Evolutionary conservation across 2,888 invertebrate genomes (phyloP).

Genomic region (Callimorpha dominula): DNA sequence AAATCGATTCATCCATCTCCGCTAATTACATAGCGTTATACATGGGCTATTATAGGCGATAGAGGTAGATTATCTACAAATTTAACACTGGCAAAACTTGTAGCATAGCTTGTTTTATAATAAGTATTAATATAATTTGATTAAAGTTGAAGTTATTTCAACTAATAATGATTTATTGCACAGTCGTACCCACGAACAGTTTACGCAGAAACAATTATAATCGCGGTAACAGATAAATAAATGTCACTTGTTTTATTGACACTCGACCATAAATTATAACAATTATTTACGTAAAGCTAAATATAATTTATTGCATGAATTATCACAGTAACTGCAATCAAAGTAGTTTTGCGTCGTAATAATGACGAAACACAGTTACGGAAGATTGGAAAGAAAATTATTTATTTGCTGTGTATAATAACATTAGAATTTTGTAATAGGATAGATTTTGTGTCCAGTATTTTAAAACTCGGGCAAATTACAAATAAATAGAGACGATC

Average conservation of each 20-base stretch:
- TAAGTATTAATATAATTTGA: neutral
- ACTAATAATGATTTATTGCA: conserved; percentile 1
- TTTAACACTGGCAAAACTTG: neutral
- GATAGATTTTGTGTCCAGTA: too few relatives aligned
- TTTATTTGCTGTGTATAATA: neutral
- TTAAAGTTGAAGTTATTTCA: neutral
- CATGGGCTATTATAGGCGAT: neutral
- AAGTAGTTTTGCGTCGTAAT: neutral
- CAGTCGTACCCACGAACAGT: neutral
- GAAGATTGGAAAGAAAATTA: neutral
- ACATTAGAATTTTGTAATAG: too few relatives aligned
- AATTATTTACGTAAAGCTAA: conserved; percentile 39
- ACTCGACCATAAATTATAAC: conserved; percentile 36
- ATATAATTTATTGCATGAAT: conserved; percentile 37
- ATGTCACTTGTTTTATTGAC: conserved; percentile 49
- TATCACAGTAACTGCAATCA: conserved; percentile 12
- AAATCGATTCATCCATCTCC: too few relatives aligned
- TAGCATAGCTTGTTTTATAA: neutral
- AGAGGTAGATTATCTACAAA: neutral
- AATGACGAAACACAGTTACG: neutral
- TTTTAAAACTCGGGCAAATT: too few relatives aligned
- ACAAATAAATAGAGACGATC: too few relatives aligned
- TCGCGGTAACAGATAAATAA: conserved; percentile 33
- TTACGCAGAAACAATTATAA: conserved; percentile 24
- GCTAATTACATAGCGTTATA: too few relatives aligned